These are phyloP conservation scores for Morelia viridis DNA, from an alignment of 2,797 vertebrate genomes.

Conservation along the genomic window DNA sequence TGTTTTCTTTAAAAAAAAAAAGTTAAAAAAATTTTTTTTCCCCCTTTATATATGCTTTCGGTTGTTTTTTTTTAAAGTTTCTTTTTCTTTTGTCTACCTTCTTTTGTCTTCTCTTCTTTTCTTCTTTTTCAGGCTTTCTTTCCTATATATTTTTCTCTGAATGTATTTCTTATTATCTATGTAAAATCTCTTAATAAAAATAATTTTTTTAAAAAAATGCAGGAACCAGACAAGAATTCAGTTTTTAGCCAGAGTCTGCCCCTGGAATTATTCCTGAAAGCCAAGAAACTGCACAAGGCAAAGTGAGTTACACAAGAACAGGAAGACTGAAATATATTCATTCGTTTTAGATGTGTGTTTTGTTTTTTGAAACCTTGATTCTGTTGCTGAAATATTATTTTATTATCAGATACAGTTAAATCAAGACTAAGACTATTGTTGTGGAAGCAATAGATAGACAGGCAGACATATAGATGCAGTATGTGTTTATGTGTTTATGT, in stretches of 20 bases:
- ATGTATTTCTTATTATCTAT: too few species aligned
- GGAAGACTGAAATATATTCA: conserved; percentile 23
- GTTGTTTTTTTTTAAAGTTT: not conserved
- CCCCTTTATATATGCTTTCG: too few species aligned
- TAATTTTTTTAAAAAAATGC: not conserved
- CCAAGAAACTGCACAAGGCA: conserved; percentile 34
- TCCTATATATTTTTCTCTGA: too few species aligned
- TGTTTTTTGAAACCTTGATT: conserved; percentile 13
- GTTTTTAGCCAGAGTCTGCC: conserved; percentile 25
- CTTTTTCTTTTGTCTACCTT: too few species aligned
- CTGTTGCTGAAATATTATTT: conserved; percentile 14
- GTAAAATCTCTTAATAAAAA: too few species aligned
- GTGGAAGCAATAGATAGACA: conserved; percentile 21
- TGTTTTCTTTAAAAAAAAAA: conserved; percentile 28
- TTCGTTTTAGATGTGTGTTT: conserved; percentile 9
- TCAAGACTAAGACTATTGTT: not conserved
- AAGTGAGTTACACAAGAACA: conserved; percentile 2
- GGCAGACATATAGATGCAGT: not conserved
- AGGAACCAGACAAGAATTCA: conserved; percentile 48
- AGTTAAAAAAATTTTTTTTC: conserved; percentile 40
- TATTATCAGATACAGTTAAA: not conserved
- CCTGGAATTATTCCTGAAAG: conserved; percentile 47
- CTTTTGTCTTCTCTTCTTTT: too few species aligned
- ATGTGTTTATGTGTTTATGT: not conserved
- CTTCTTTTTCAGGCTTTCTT: too few species aligned